Evolutionary conservation across 2,797 vertebrate genomes (phyloP).

Genomic region (Odontamblyopus lacepedii): DNA sequence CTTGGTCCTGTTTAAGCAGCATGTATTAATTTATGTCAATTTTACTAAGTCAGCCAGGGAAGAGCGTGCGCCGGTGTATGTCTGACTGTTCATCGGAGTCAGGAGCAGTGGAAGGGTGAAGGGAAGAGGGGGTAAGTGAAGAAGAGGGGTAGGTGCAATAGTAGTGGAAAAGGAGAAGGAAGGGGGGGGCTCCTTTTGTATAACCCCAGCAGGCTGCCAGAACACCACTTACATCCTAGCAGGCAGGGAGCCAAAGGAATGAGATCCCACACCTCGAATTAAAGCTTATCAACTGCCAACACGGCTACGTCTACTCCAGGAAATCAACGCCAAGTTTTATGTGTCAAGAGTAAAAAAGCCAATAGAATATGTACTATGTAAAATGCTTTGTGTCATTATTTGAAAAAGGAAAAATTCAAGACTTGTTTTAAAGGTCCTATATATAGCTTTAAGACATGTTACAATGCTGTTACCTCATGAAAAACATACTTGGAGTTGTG

Average conservation of each 20-base stretch:
- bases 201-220: conserved; percentile 63
- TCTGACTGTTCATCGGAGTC: conserved; percentile 84
- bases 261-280: conserved; percentile 62
- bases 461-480: too few species aligned
- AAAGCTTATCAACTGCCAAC: conserved; percentile 59
- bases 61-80: conserved; percentile 89
- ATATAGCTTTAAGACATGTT: too few species aligned
- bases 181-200: conserved; percentile 60
- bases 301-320: conserved; percentile 41
- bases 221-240: conserved; percentile 62
- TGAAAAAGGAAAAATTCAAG: not conserved
- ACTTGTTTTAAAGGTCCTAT: not conserved
- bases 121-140: conserved; percentile 12
- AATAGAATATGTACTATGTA: not conserved
- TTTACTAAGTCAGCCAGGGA: conserved; percentile 93
- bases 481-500: too few species aligned
- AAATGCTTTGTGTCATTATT: not conserved
- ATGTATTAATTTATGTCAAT: conserved; percentile 99
- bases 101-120: conserved; percentile 22
- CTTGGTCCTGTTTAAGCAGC: conserved; percentile 98
- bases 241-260: conserved; percentile 58
- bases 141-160: not conserved
- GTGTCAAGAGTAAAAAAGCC: not conserved
- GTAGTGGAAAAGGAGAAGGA: not conserved
- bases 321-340: conserved; percentile 23